These are phyloP conservation scores for Acanthoscelides obtectus DNA, from an alignment of 2,888 invertebrate species.

Conservation along the genomic window DNA sequence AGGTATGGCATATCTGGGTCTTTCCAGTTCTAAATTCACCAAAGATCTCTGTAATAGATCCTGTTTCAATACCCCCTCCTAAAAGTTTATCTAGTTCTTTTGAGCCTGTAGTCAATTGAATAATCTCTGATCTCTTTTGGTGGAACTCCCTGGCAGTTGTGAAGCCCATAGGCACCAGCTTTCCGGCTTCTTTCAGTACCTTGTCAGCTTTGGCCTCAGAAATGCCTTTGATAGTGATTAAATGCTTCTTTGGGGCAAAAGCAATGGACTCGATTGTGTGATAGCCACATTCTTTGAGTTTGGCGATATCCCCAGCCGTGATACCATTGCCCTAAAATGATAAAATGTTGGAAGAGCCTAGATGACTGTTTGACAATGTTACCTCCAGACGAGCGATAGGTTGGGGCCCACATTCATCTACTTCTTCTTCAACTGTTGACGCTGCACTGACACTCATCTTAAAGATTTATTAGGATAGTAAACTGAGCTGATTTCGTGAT, in stretches of 20 bases:
- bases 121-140: conserved; percentile 91
- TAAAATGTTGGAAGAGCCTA: background rate
- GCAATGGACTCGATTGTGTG: conserved; percentile 95
- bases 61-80: conserved; percentile 96
- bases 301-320: conserved; percentile 84
- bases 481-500: too few species aligned
- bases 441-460: conserved; percentile 43
- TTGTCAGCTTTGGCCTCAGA: conserved; percentile 98
- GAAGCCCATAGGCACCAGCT: conserved; percentile 96
- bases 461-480: background rate
- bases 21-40: conserved; percentile 98
- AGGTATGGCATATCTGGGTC: conserved; percentile 92
- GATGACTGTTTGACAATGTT: background rate
- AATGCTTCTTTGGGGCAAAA: conserved; percentile 87
- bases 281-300: conserved; percentile 88
- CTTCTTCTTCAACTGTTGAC: conserved; percentile 54
- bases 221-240: conserved; percentile 88
- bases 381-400: conserved; percentile 71
- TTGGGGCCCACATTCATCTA: conserved; percentile 69
- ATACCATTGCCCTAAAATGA: conserved; percentile 79
- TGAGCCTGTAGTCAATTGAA: conserved; percentile 92
- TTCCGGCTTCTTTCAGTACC: conserved; percentile 82
- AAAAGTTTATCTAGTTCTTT: conserved; percentile 88
- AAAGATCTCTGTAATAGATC: conserved; percentile 97
- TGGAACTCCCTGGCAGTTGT: conserved; percentile 96